A percentile compares a stretch with the other conserved stretches of the same genome.
These are phyloP conservation scores for Sparus aurata DNA, from an alignment of 2,797 vertebrate species.

Conservation along the genomic window DNA sequence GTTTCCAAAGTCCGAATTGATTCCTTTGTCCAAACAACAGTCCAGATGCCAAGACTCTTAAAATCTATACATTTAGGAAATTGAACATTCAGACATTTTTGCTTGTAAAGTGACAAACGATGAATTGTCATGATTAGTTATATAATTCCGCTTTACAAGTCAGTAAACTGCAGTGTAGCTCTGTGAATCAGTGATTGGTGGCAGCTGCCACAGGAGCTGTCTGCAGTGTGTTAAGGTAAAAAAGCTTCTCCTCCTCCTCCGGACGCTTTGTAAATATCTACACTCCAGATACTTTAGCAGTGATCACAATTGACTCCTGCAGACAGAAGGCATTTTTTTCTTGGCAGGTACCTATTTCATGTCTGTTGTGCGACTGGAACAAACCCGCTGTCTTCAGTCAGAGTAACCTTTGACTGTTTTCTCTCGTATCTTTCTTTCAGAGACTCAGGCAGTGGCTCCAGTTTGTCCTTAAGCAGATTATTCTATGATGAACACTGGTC, in stretches of 20 bases:
- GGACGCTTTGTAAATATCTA: background rate
- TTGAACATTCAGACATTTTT: too few relatives aligned
- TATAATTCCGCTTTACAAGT: background rate
- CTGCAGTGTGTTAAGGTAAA: background rate
- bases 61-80: too few relatives aligned
- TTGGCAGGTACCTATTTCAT: conserved; percentile 1
- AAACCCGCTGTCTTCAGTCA: background rate
- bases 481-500: conserved; percentile 99
- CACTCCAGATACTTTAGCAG: background rate
- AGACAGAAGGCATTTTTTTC: background rate
- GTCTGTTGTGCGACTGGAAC: conserved; percentile 2
- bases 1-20: too few relatives aligned
- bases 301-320: conserved; percentile 12
- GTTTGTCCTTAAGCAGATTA: conserved; percentile 93
- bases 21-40: too few relatives aligned
- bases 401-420: conserved; percentile 28
- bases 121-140: background rate
- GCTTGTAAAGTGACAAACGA: too few relatives aligned
- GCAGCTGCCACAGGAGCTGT: background rate
- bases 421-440: conserved; percentile 60
- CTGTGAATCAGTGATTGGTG: conserved; percentile 1
- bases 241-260: background rate
- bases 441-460: conserved; percentile 89
- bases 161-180: background rate
- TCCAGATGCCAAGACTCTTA: too few relatives aligned